These are phyloP conservation scores for Apamea sordens DNA, from an alignment of 2,888 invertebrate species.

Conservation along the genomic window DNA sequence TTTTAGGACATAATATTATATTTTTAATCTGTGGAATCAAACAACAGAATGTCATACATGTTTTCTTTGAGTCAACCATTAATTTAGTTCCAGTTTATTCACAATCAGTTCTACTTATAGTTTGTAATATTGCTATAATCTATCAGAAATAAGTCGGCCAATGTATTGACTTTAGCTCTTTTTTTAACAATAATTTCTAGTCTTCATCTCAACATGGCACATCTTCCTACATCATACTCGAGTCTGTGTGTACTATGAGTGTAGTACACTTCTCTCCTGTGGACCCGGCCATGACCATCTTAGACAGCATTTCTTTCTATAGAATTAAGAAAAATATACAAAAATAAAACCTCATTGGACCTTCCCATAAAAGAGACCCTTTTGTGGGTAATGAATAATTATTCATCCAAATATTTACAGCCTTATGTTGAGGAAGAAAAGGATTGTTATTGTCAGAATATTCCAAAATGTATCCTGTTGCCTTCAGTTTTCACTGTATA, in stretches of 20 bases:
- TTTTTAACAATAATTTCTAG: too few relatives aligned
- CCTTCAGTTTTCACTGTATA: background rate
- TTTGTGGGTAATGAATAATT: background rate
- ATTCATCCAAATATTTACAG: background rate
- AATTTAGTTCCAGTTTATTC: background rate
- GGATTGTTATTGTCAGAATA: background rate
- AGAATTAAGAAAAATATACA: background rate
- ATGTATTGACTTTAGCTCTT: background rate
- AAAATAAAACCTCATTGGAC: background rate
- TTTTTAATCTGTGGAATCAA: background rate
- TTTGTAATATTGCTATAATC: background rate
- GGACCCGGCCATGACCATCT: background rate
- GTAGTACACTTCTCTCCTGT: background rate
- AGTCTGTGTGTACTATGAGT: background rate
- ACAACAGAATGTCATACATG: too few relatives aligned
- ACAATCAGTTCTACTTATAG: background rate
- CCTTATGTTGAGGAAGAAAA: constrained; percentile 13
- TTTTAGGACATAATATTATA: background rate
- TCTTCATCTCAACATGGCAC: background rate
- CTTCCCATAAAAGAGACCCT: background rate
- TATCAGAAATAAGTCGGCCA: too few relatives aligned
- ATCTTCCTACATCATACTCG: too few relatives aligned
- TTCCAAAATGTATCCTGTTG: background rate
- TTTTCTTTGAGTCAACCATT: background rate
- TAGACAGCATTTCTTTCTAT: background rate